A percentile compares a stretch with the other conserved stretches of the same genome.
Conservation (phyloP, 1,140 invertebrate genomes). For the Atta cephalotes region DNA sequence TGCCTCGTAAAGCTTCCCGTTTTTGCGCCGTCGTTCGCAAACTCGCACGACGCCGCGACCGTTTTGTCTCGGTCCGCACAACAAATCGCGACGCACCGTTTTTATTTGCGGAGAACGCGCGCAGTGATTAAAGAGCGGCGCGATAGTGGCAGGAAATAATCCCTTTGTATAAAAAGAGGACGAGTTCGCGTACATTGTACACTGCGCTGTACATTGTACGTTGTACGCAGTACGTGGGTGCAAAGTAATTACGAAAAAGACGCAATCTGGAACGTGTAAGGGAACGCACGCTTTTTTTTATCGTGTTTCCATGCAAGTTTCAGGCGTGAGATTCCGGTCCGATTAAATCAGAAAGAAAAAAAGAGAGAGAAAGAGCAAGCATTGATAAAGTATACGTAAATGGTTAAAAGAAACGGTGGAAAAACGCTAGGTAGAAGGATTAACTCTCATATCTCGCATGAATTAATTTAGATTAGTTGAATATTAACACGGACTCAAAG, state of each 20-base stretch:
- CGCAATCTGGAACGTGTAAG: conserved; percentile 44
- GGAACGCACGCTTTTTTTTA: conserved; percentile 34
- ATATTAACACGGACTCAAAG: not conserved
- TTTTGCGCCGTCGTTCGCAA: conserved; percentile 48
- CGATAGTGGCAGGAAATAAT: conserved; percentile 61
- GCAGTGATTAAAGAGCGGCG: conserved; percentile 56
- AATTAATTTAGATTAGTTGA: conserved; percentile 31
- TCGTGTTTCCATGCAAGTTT: conserved; percentile 46
- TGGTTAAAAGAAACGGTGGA: conserved; percentile 37
- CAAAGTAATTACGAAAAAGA: conserved; percentile 57
- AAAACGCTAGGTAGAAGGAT: not conserved
- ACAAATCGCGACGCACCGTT: conserved; percentile 52
- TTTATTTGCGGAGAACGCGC: conserved; percentile 42
- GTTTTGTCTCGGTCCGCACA: conserved; percentile 44
- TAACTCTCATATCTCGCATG: conserved; percentile 8
- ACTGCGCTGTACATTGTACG: conserved; percentile 5
- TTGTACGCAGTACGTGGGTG: conserved; percentile 32
- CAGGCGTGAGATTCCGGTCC: conserved; percentile 16
- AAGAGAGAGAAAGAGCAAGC: not conserved
- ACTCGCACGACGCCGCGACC: conserved; percentile 42
- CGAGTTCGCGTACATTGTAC: conserved; percentile 7
- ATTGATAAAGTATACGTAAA: conserved; percentile 22
- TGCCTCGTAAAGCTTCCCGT: conserved; percentile 33
- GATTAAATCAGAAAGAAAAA: conserved; percentile 37
- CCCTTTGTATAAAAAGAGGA: conserved; percentile 44